A percentile compares a stretch with the other conserved stretches of the same genome.
Conservation (phyloP, 2,888 invertebrate species). For the Chrysodeixis includens region DNA sequence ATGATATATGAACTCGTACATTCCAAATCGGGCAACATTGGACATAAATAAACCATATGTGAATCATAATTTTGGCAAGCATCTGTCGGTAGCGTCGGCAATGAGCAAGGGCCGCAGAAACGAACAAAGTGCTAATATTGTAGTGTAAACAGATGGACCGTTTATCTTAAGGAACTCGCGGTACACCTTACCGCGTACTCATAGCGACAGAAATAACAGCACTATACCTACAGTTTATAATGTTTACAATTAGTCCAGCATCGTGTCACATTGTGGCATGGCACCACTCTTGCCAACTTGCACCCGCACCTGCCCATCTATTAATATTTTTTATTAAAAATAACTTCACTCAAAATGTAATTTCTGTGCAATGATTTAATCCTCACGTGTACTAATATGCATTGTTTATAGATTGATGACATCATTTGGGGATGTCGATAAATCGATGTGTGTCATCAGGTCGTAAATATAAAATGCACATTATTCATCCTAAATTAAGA, state of each 20-base stretch:
- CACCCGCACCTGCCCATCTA: conserved; percentile 84
- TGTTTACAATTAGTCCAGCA: conserved; percentile 83
- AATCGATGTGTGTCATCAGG: conserved; percentile 11
- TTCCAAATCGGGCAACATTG: conserved; percentile 73
- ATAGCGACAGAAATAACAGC: conserved; percentile 71
- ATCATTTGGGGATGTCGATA: conserved; percentile 44
- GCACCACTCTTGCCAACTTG: conserved; percentile 79
- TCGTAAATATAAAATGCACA: conserved; percentile 17
- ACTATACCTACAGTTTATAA: conserved; percentile 54
- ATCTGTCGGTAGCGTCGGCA: conserved; percentile 71
- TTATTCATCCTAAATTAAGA: conserved; percentile 35
- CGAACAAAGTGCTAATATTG: conserved; percentile 51
- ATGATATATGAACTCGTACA: conserved; percentile 56
- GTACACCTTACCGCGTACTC: conserved; percentile 48
- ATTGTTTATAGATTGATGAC: conserved; percentile 49
- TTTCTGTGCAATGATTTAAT: conserved; percentile 47
- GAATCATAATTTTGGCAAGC: conserved; percentile 84
- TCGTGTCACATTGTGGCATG: conserved; percentile 76
- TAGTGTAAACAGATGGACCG: conserved; percentile 56
- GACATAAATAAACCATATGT: conserved; percentile 70
- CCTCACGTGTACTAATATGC: conserved; percentile 33
- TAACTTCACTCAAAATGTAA: conserved; percentile 67
- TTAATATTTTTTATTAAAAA: conserved; percentile 86
- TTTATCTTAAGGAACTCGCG: conserved; percentile 13
- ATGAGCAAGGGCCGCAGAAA: conserved; percentile 66